phyloP scores from a whole-genome alignment of 2,888 invertebrate species.

The Macroteleia sp. region DNA sequence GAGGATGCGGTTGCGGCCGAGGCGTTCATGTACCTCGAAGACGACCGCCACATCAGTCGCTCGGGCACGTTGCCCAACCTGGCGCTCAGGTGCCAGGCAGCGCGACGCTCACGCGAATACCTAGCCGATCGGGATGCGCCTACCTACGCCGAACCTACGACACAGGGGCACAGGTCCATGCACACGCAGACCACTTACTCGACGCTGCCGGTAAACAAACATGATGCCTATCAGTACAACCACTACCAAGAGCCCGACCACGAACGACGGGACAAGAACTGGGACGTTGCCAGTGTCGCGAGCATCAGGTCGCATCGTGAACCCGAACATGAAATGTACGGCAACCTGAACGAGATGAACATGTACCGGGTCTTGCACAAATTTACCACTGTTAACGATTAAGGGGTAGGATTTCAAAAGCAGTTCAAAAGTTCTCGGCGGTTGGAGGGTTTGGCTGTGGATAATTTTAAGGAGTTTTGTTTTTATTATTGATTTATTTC shows the following conservation, averaged over 20 bases:
- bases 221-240: constrained; percentile 76
- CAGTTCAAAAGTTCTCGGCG: constrained; percentile 9
- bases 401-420: background rate
- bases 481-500: background rate
- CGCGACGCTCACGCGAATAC: constrained; percentile 51
- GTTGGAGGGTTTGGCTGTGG: constrained; percentile 47
- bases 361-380: constrained; percentile 58
- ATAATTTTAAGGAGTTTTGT: constrained; percentile 37
- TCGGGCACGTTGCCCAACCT: constrained; percentile 81
- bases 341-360: constrained; percentile 57
- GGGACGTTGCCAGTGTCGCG: constrained; percentile 55
- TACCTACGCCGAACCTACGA: constrained; percentile 52
- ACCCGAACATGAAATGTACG: constrained; percentile 57
- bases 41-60: constrained; percentile 86
- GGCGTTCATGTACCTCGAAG: constrained; percentile 91
- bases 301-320: constrained; percentile 48
- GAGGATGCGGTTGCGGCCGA: constrained; percentile 87
- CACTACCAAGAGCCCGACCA: constrained; percentile 74
- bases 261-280: constrained; percentile 42
- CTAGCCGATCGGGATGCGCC: constrained; percentile 45
- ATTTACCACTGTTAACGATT: constrained; percentile 54
- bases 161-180: constrained; percentile 50
- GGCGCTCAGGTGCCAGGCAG: constrained; percentile 61
- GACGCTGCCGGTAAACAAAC: constrained; percentile 79
- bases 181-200: constrained; percentile 74